Base-by-base conservation (phyloP, 2,113 vertebrate genomes). In the Tenebrosternarchus preto region DNA sequence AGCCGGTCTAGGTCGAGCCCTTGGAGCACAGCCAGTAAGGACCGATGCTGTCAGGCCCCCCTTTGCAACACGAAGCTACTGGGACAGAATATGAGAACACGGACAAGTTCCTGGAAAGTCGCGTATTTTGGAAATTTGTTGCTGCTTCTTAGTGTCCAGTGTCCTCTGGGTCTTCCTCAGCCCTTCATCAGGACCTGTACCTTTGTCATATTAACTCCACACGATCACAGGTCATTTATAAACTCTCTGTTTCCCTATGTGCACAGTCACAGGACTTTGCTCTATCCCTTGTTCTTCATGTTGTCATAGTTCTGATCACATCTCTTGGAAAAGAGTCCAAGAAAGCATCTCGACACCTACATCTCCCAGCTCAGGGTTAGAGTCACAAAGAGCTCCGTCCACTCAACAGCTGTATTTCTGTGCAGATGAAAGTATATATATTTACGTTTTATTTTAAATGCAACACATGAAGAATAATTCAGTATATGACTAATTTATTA, bases 11-110 rank as follows among this genome's bases (percentile, higher is more conserved):
- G 20, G 53, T 84, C 73, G 69, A 80, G 81, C 80, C 80, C 77
- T 76, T 87, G 82, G 86, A 86, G 50, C 0, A 59, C 53, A 69
- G 73, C 88, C 86, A 86, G 19, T 33, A 57, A 53, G 64, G 85
- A 15, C 67, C n/a, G 78, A 64, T 0, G 33, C 80, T 82, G 85
- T 87, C 80, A 64, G 4, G 63, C 78, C 76, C 20, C 66, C 80
- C 64, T 76, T 2, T 59, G 63, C 61, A 80, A 80, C 39, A 67
- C 39, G 36, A 31, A 31, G 75, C 73, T 64, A 82, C 74, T 80
- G 46, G 20, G 70, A 33, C 53, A 74, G 50, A 78, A 78, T 81
- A 81, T 85, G 81, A 60, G 78, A 81, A 81, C 20, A 56, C 5
- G 57, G 5, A 7, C 53, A 56, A 15, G n/a, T 63, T 80, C 66